These are phyloP conservation scores for Camponotus floridanus DNA, from an alignment of 1,140 invertebrate species.

Conservation along the genomic window DNA sequence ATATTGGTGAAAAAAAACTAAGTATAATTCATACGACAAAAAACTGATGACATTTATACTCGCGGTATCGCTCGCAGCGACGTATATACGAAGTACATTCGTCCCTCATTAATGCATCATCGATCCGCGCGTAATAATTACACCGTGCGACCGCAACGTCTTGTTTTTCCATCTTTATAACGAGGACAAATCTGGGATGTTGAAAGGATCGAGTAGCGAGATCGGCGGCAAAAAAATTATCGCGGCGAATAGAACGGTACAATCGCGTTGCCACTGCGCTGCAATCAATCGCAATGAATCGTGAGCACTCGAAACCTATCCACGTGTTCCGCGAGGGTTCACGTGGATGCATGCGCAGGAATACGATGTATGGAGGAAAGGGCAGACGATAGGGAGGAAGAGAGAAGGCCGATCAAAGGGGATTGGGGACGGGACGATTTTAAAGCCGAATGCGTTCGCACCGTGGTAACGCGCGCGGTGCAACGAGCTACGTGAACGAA, in stretches of 20 bases:
- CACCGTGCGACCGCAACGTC: constrained; percentile 36
- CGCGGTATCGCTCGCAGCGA: constrained; percentile 16
- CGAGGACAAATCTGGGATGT: constrained; percentile 54
- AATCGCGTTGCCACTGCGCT: constrained; percentile 53
- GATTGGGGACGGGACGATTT: constrained; percentile 66
- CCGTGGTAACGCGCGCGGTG: constrained; percentile 50
- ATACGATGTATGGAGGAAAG: constrained; percentile 10
- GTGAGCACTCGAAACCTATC: constrained; percentile 72
- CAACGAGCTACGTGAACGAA: constrained; percentile 75
- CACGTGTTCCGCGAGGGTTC: constrained; percentile 66
- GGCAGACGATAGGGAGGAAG: constrained; percentile 16
- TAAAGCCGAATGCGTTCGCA: constrained; percentile 74
- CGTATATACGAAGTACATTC: constrained; percentile 8
- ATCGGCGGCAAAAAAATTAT: constrained; percentile 54
- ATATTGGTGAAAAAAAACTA: constrained; percentile 3
- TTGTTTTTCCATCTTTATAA: constrained; percentile 56
- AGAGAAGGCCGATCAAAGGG: constrained; percentile 29
- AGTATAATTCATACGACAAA: constrained; percentile 20
- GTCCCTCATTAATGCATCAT: constrained; percentile 59
- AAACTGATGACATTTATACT: constrained; percentile 27
- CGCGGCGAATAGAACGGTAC: constrained; percentile 41
- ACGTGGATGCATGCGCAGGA: constrained; percentile 61
- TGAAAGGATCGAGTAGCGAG: constrained; percentile 54
- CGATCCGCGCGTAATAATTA: constrained; percentile 58
- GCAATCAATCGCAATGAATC: constrained; percentile 74